These are phyloP conservation scores for Holacanthella duospinosa DNA, from an alignment of 2,888 invertebrate genomes.

Conservation along the genomic window DNA sequence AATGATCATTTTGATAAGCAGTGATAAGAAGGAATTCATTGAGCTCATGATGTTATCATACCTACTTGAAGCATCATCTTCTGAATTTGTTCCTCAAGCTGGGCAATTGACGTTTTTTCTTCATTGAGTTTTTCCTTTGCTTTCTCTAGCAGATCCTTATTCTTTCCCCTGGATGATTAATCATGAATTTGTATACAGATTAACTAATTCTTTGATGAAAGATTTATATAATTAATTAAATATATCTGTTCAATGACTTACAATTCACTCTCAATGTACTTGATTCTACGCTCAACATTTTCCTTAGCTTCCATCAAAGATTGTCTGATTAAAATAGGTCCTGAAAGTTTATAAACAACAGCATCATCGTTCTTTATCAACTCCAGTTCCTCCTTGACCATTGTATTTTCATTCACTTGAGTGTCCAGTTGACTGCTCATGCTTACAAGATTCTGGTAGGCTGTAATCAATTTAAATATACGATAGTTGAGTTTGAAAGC, in stretches of 20 bases:
- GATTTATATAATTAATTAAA: not conserved
- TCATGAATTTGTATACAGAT: not conserved
- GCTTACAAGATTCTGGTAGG: constrained; percentile 68
- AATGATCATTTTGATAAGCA: no score
- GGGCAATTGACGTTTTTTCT: not conserved
- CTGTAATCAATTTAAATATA: constrained; percentile 45
- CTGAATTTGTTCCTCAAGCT: constrained; percentile 2
- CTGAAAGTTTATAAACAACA: constrained; percentile 86
- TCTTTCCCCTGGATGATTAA: not conserved
- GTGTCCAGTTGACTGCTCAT: constrained; percentile 77
- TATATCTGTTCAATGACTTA: no score
- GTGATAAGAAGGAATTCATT: no score
- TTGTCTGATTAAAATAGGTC: constrained; percentile 90
- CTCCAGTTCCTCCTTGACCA: constrained; percentile 82
- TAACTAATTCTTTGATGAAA: not conserved
- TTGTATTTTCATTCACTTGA: constrained; percentile 83
- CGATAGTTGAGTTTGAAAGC: no score
- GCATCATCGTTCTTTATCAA: constrained; percentile 60
- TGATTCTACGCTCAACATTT: constrained; percentile 88
- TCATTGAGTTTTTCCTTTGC: not conserved
- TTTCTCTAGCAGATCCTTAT: constrained; percentile 1
- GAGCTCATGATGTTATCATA: no score
- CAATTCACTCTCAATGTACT: constrained; percentile 69
- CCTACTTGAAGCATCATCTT: not conserved
- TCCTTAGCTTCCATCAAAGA: constrained; percentile 82